Conservation (phyloP, 2,113 vertebrate genomes). For the Hippolais icterina region DNA sequence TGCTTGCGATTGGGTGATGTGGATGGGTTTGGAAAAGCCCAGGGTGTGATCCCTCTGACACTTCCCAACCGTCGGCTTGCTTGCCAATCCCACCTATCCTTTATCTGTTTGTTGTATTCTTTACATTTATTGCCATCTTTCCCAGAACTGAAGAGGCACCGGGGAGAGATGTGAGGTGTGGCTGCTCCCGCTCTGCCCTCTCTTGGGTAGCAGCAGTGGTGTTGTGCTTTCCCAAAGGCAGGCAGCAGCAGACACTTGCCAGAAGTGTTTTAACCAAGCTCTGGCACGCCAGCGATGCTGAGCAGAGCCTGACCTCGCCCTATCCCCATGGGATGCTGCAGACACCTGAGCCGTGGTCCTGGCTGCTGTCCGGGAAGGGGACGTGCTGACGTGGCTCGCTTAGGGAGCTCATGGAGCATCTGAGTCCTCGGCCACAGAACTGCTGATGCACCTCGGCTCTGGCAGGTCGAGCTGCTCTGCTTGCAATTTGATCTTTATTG, state of each 20-base stretch:
- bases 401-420: neutral
- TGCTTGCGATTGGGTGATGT: accelerated
- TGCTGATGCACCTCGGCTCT: neutral
- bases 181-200: neutral
- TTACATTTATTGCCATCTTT: neutral
- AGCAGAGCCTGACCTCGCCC: neutral
- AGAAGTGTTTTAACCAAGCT: neutral
- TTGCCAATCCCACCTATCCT: neutral
- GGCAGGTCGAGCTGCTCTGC: accelerated
- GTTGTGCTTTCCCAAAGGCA: neutral
- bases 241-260: neutral
- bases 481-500: neutral
- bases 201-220: neutral
- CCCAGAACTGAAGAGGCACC: accelerated
- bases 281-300: neutral
- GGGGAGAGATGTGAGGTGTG: accelerated
- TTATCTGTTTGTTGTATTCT: neutral
- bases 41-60: neutral
- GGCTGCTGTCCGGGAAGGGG: neutral
- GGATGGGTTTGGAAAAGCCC: neutral
- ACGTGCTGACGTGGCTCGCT: accelerated
- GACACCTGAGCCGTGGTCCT: accelerated
- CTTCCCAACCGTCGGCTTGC: neutral
- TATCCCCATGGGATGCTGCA: neutral
- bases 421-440: accelerated